Evolutionary conservation across 2,797 vertebrate genomes (phyloP).

Genomic region (Macrochelys suwanniensis): DNA sequence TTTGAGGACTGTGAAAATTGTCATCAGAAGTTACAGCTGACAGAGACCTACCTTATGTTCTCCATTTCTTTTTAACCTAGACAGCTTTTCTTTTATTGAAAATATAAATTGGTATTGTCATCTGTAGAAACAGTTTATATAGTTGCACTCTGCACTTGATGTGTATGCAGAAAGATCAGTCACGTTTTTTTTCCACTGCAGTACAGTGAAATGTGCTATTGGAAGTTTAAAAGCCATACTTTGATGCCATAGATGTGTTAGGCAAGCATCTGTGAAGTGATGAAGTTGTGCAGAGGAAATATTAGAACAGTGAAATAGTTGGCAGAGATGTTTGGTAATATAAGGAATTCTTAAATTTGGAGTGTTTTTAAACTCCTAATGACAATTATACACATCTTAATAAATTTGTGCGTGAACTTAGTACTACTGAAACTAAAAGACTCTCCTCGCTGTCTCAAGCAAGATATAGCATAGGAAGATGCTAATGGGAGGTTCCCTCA

Average conservation of each 20-base stretch:
- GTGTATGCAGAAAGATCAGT: background rate
- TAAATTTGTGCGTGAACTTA: background rate
- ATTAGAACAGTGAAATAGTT: background rate
- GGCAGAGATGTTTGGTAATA: background rate
- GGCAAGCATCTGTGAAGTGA: background rate
- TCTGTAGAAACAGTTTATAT: constrained; percentile 26
- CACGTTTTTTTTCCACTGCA: background rate
- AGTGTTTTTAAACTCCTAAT: background rate
- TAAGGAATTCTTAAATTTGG: background rate
- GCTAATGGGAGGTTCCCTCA: background rate
- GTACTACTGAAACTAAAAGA: background rate
- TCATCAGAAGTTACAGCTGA: constrained; percentile 46
- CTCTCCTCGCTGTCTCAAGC: background rate
- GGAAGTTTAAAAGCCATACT: background rate
- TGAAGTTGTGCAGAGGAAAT: background rate
- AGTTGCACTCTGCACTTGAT: background rate
- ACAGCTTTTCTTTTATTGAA: background rate
- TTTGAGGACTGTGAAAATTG: background rate
- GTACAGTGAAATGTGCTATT: background rate
- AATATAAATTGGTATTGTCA: constrained; percentile 5
- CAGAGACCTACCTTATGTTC: constrained; percentile 34
- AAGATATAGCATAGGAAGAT: background rate
- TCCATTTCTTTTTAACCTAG: background rate
- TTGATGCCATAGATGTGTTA: background rate
- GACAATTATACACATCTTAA: background rate